Evolutionary conservation across 2,113 vertebrate genomes (phyloP).

Genomic region (Uropsilus gracilis): DNA sequence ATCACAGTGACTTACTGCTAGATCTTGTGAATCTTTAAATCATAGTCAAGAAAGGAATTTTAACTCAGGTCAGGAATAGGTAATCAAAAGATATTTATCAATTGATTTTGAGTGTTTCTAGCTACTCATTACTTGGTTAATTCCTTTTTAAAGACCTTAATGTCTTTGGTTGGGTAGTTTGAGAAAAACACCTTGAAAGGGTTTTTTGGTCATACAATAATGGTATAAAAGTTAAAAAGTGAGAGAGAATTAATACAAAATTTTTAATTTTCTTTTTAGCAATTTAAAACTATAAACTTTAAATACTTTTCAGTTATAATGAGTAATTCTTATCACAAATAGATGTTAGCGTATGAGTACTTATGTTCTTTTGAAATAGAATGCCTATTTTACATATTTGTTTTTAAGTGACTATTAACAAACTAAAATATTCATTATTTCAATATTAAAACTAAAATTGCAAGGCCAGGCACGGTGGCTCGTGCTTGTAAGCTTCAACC

Average conservation of each 20-base stretch:
- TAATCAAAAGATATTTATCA: constrained; percentile 28
- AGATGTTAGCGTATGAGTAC: background rate
- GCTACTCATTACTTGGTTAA: background rate
- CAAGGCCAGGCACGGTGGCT: no score
- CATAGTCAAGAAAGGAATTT: constrained; percentile 6
- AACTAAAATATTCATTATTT: constrained; percentile 23
- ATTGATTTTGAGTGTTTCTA: constrained; percentile 45
- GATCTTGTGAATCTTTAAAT: constrained; percentile 23
- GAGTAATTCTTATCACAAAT: constrained; percentile 26
- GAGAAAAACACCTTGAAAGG: background rate
- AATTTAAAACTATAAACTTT: constrained; percentile 33
- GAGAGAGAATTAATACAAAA: constrained; percentile 4
- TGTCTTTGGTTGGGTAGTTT: background rate
- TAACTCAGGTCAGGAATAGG: background rate
- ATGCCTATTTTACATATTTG: background rate
- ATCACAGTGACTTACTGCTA: background rate
- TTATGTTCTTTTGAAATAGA: constrained; percentile 43
- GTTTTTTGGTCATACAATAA: background rate
- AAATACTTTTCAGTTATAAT: background rate
- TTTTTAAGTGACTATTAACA: constrained; percentile 18
- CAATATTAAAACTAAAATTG: constrained; percentile 46
- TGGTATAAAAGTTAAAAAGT: constrained; percentile 18
- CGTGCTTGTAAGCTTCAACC: no score
- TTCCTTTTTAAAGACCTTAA: constrained; percentile 23
- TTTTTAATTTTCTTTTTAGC: background rate